These are phyloP conservation scores for Branchinecta lindahli DNA, from an alignment of 1,140 invertebrate genomes.

Conservation along the genomic window DNA sequence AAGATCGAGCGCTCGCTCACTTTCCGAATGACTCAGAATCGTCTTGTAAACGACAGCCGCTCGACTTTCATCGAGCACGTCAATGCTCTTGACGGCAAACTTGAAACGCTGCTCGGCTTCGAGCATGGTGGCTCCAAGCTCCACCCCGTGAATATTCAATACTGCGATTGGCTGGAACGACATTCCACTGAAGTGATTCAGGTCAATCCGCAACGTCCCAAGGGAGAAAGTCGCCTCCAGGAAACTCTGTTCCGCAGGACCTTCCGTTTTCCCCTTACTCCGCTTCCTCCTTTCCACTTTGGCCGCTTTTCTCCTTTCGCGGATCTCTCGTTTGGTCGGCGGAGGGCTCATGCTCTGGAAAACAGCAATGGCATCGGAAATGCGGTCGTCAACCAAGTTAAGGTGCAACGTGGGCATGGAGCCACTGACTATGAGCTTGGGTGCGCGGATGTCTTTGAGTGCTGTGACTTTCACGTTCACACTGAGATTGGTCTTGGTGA, in stretches of 20 bases:
- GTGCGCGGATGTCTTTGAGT: not conserved
- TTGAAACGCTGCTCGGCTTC: not conserved
- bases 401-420: not conserved
- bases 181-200: not conserved
- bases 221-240: not conserved
- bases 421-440: not conserved
- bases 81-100: not conserved
- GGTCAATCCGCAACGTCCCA: not conserved
- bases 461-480: not conserved
- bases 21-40: not conserved
- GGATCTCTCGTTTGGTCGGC: not conserved
- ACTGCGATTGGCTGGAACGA: not conserved
- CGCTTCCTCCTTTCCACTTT: not conserved
- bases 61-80: not conserved
- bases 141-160: not conserved
- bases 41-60: not conserved
- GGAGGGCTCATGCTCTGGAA: not conserved
- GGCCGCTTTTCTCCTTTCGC: not conserved
- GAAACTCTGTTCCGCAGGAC: not conserved
- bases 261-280: not conserved
- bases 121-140: not conserved
- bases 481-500: not conserved
- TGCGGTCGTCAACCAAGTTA: not conserved
- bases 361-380: not conserved
- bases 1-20: not conserved